Conservation (phyloP, 1,140 invertebrate genomes). For the Manduca sexta region DNA sequence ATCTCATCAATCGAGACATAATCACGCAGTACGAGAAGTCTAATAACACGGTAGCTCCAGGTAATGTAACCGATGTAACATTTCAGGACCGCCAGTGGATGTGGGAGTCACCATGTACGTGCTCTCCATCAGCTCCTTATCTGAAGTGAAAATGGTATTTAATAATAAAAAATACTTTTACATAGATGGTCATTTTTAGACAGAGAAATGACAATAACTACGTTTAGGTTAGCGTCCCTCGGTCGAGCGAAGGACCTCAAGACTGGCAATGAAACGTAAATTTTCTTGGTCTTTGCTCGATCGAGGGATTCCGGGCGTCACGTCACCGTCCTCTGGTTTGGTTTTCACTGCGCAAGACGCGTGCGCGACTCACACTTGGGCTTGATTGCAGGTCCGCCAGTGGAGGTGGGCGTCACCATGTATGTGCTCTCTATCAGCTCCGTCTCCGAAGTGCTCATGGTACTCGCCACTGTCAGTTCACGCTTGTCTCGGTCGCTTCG, state of each 20-base stretch:
- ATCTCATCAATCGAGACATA: too few relatives aligned
- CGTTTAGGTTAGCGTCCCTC: constrained; percentile 40
- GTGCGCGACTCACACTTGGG: constrained; percentile 54
- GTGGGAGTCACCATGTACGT: constrained; percentile 98
- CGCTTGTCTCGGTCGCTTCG: constrained; percentile 58
- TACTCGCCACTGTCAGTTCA: constrained; percentile 75
- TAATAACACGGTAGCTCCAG: not conserved
- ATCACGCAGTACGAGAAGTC: not conserved
- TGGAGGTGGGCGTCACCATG: constrained; percentile 97
- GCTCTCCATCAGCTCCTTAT: constrained; percentile 97
- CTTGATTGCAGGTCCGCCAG: constrained; percentile 92
- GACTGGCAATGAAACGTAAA: not conserved
- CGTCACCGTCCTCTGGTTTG: constrained; percentile 61
- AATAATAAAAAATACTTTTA: constrained; percentile 39
- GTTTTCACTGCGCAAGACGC: constrained; percentile 49
- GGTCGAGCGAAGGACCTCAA: constrained; percentile 30
- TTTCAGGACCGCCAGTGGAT: constrained; percentile 95
- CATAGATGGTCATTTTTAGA: constrained; percentile 37
- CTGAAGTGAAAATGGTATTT: constrained; percentile 97
- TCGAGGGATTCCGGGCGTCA: constrained; percentile 42
- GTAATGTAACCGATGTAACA: constrained; percentile 37
- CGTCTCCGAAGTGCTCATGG: constrained; percentile 98
- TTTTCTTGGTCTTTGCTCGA: constrained; percentile 30
- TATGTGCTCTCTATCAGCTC: constrained; percentile 98
- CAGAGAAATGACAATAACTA: constrained; percentile 20